A percentile compares a stretch with the other conserved stretches of the same genome.
These are phyloP conservation scores for Masnerella sp. DNA, from an alignment of 2,888 invertebrate genomes.

Conservation along the genomic window DNA sequence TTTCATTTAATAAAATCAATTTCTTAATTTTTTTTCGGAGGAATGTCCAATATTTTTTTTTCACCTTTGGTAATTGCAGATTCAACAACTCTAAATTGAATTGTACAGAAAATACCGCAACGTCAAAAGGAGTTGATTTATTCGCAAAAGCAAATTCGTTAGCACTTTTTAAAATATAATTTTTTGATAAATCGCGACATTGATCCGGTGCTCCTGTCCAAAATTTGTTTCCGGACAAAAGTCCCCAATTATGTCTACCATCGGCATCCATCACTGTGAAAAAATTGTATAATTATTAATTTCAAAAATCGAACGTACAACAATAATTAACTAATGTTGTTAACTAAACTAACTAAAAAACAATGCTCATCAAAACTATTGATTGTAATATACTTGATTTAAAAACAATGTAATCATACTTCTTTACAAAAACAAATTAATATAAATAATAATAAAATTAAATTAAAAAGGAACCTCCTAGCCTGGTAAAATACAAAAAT, in stretches of 20 bases:
- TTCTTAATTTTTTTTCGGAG: too few species aligned
- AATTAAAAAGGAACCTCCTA: too few species aligned
- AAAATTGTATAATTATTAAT: neutral
- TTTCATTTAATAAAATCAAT: too few species aligned
- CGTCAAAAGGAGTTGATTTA: constrained; percentile 64
- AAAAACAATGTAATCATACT: too few species aligned
- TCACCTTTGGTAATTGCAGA: constrained; percentile 62
- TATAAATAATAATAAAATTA: too few species aligned
- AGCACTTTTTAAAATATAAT: neutral
- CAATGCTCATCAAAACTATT: too few species aligned
- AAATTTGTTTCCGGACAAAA: constrained; percentile 65
- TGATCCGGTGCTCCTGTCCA: constrained; percentile 68
- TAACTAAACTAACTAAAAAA: too few species aligned
- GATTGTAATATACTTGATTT: too few species aligned
- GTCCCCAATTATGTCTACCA: constrained; percentile 66
- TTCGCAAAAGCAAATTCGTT: neutral
- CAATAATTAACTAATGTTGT: too few species aligned
- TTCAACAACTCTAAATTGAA: constrained; percentile 61
- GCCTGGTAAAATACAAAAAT: too few species aligned
- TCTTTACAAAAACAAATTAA: too few species aligned
- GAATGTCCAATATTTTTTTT: too few species aligned
- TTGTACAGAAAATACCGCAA: constrained; percentile 64
- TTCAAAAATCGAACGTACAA: neutral
- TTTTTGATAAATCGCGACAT: constrained; percentile 66
- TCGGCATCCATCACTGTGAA: constrained; percentile 68